Conservation (phyloP, 2,797 vertebrate genomes). For the Malurus leucopterus region DNA sequence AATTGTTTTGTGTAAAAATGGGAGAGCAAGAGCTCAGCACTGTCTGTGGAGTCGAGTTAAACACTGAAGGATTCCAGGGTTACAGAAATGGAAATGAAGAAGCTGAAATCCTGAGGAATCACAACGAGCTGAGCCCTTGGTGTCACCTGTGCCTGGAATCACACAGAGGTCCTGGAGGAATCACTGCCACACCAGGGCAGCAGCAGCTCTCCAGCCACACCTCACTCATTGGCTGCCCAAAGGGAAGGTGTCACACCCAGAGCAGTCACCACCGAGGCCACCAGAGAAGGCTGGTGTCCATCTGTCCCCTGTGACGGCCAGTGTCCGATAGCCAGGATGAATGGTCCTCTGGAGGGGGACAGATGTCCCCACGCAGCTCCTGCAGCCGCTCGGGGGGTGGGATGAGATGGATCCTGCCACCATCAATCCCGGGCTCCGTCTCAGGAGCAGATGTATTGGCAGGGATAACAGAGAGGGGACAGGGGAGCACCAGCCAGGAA, state of each 20-base stretch:
- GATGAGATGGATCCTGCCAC: neutral
- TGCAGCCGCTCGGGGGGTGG: neutral
- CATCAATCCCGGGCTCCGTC: neutral
- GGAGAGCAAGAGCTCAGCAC: too few relatives aligned
- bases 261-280: neutral
- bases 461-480: conserved; percentile 4
- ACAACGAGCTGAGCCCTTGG: neutral
- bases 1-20: too few relatives aligned
- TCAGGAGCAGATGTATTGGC: neutral
- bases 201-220: neutral
- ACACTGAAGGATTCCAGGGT: too few relatives aligned
- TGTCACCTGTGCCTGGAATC: neutral
- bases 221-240: neutral
- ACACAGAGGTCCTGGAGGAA: fast-evolving
- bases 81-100: too few relatives aligned
- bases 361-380: neutral
- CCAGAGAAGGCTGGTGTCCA: neutral
- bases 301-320: neutral
- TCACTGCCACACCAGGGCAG: neutral
- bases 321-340: neutral
- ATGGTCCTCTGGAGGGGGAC: neutral
- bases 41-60: too few relatives aligned
- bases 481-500: neutral
- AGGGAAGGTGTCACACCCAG: neutral
- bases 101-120: too few relatives aligned